phyloP scores from a whole-genome alignment of 2,797 vertebrate species.

The Adrianichthys oophorus region DNA sequence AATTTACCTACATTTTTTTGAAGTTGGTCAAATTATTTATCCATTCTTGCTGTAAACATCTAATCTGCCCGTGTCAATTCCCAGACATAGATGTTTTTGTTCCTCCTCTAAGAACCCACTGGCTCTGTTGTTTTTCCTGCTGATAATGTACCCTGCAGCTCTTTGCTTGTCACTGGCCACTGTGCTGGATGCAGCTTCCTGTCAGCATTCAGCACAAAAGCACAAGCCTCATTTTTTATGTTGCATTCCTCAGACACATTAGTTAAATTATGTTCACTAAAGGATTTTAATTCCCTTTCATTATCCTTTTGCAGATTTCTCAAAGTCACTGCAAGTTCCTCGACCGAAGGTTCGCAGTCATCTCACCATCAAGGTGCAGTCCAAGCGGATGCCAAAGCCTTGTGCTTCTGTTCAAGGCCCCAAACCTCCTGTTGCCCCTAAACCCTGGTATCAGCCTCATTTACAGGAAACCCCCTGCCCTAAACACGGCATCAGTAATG shows the following conservation, averaged over 20 bases:
- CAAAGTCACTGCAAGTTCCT: slow-evolving; percentile 86
- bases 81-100: slow-evolving; percentile 70
- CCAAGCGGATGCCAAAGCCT: slow-evolving; percentile 83
- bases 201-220: slow-evolving; percentile 18
- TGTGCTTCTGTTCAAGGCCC: slow-evolving; percentile 79
- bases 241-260: background rate
- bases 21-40: slow-evolving; percentile 5
- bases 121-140: slow-evolving; percentile 76
- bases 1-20: background rate
- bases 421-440: slow-evolving; percentile 91
- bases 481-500: slow-evolving; percentile 81
- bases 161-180: slow-evolving; percentile 55
- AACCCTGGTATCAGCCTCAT: slow-evolving; percentile 80
- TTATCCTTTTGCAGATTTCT: slow-evolving; percentile 79
- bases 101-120: slow-evolving; percentile 60
- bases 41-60: slow-evolving; percentile 3
- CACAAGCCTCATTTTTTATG: slow-evolving; percentile 10
- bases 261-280: too few relatives aligned
- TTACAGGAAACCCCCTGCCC: slow-evolving; percentile 69
- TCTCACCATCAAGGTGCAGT: slow-evolving; percentile 83
- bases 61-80: slow-evolving; percentile 53
- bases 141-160: slow-evolving; percentile 64
- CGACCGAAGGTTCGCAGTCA: slow-evolving; percentile 84
- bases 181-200: slow-evolving; percentile 43
- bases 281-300: slow-evolving; percentile 6